Evolutionary conservation across 2,113 vertebrate species (phyloP).

Genomic region (Vulpes ferrilata): DNA sequence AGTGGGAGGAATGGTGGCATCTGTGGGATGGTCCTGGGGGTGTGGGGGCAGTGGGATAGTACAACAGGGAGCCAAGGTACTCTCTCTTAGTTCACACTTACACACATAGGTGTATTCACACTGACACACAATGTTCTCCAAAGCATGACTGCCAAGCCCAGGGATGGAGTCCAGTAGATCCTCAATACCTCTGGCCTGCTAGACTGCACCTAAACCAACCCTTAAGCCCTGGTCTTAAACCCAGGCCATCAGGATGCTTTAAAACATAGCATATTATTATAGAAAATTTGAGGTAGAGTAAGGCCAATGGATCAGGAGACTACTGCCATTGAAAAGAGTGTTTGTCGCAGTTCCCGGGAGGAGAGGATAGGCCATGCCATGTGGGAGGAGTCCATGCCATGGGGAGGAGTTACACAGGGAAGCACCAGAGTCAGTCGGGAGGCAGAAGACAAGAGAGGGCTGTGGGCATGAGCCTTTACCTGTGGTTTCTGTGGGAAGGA

Average conservation of each 20-base stretch:
- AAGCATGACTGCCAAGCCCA: background rate
- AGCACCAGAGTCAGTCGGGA: accelerated
- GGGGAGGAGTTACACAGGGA: background rate
- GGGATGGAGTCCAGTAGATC: too few relatives aligned
- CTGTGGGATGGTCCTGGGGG: background rate
- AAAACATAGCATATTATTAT: background rate
- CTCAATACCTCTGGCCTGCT: background rate
- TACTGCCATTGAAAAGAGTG: accelerated
- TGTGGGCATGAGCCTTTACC: background rate
- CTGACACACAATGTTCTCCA: too few relatives aligned
- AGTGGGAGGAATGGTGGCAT: background rate
- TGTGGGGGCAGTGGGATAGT: background rate
- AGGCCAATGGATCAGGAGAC: background rate
- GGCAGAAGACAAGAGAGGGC: background rate
- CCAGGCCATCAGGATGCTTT: background rate
- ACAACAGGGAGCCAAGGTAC: too few relatives aligned
- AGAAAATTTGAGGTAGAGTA: background rate
- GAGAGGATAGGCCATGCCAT: accelerated
- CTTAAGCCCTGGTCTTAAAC: background rate
- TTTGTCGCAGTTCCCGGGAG: too few relatives aligned
- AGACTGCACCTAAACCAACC: background rate
- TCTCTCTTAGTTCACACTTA: background rate
- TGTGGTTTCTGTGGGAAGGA: background rate
- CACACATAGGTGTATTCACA: background rate
- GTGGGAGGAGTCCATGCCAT: too few relatives aligned